Evolutionary conservation across 2,797 vertebrate genomes (phyloP).

Genomic region (Cynopterus sphinx): DNA sequence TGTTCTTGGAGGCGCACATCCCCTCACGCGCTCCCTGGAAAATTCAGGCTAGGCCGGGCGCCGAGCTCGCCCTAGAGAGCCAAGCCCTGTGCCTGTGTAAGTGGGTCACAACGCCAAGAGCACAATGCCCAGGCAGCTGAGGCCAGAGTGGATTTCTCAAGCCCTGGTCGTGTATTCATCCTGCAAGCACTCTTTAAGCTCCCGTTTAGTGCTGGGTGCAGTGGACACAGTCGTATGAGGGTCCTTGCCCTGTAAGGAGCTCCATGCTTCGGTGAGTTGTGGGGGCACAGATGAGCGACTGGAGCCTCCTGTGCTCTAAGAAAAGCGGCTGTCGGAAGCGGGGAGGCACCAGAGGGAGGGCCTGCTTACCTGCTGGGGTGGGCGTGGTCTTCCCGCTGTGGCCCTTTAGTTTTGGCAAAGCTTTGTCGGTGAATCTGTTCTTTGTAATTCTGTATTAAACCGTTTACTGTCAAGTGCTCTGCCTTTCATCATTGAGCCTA

Average conservation of each 20-base stretch:
- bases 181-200: neutral
- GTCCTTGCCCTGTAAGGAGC: neutral
- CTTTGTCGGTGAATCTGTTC: neutral
- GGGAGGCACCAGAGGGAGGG: neutral
- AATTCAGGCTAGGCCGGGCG: neutral
- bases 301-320: neutral
- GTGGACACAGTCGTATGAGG: neutral
- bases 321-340: neutral
- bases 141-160: neutral
- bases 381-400: neutral
- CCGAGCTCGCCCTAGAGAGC: fast-evolving
- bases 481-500: neutral
- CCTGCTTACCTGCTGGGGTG: neutral
- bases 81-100: neutral
- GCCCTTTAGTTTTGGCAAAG: neutral
- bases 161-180: neutral
- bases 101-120: neutral
- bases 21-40: neutral
- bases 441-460: neutral
- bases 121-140: neutral
- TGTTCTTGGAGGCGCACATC: neutral
- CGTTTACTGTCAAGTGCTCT: neutral
- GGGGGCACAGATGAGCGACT: fast-evolving
- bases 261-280: neutral
- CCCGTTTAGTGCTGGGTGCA: neutral